Conservation (phyloP, 2,797 vertebrate genomes). For the Anguilla obscura region DNA sequence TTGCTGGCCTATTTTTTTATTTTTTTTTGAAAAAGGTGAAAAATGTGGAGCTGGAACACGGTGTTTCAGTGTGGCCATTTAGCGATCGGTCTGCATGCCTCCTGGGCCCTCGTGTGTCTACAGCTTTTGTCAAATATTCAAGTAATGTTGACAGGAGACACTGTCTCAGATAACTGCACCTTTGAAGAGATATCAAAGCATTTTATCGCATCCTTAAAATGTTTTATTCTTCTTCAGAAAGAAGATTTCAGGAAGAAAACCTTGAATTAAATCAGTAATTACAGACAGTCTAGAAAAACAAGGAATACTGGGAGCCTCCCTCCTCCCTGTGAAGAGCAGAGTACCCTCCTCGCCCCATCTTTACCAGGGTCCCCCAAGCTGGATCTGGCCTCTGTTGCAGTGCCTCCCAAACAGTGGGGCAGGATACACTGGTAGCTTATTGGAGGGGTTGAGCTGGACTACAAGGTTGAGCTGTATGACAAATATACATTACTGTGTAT, state of each 20-base stretch:
- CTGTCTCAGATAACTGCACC: conserved; percentile 23
- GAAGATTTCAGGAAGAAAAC: neutral
- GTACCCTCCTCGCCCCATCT: neutral
- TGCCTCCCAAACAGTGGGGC: neutral
- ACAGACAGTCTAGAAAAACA: neutral
- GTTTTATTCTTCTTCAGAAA: neutral
- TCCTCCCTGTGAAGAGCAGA: neutral
- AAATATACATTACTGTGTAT: neutral
- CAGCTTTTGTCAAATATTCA: conserved; percentile 24
- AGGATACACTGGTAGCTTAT: neutral
- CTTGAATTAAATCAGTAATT: conserved; percentile 26
- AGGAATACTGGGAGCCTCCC: neutral
- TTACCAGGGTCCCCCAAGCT: neutral
- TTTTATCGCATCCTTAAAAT: conserved; percentile 24
- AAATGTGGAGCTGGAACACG: conserved; percentile 1
- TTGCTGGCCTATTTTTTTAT: neutral
- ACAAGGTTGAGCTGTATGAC: neutral
- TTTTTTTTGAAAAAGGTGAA: neutral
- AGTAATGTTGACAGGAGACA: conserved; percentile 37
- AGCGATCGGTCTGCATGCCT: neutral
- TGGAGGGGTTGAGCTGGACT: neutral
- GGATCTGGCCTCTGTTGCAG: neutral
- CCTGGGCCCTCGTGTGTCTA: conserved; percentile 2
- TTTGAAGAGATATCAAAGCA: conserved; percentile 34
- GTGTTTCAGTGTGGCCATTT: neutral